A percentile compares a stretch with the other conserved stretches of the same genome.
Evolutionary conservation across 2,888 invertebrate genomes (phyloP).

Genomic region (Stegana nigrithorax): DNA sequence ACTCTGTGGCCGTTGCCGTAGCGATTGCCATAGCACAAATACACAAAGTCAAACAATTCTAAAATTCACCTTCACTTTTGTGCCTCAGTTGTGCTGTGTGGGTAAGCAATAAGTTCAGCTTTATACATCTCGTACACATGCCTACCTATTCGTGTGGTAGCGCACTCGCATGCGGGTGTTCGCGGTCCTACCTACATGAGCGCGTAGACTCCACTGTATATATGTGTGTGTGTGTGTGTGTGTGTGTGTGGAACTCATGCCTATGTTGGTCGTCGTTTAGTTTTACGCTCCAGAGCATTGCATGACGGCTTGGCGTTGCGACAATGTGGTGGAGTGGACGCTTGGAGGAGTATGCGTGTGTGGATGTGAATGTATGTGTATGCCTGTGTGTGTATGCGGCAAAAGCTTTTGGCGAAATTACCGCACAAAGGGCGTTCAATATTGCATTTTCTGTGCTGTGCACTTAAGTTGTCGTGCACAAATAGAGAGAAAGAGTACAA

Average conservation of each 20-base stretch:
- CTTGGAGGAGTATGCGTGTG: background rate
- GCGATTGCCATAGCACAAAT: constrained; percentile 4
- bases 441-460: constrained; percentile 43
- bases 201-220: background rate
- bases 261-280: constrained; percentile 43
- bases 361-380: constrained; percentile 17
- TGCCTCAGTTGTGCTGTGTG: constrained; percentile 40
- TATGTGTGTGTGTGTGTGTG: background rate
- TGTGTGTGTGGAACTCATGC: background rate
- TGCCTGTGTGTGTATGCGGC: constrained; percentile 35
- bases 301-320: constrained; percentile 32
- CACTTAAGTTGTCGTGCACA: constrained; percentile 3
- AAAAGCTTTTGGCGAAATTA: constrained; percentile 58
- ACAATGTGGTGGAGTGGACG: background rate
- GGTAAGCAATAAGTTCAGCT: constrained; percentile 25
- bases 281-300: constrained; percentile 55
- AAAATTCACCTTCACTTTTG: constrained; percentile 54
- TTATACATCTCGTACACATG: too few relatives aligned
- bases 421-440: constrained; percentile 57
- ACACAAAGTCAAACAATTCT: constrained; percentile 53
- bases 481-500: constrained; percentile 5
- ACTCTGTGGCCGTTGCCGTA: too few relatives aligned
- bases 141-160: too few relatives aligned
- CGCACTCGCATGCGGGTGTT: background rate
- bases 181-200: background rate